Conservation (phyloP, 2,888 invertebrate species). For the Arctia plantaginis region DNA sequence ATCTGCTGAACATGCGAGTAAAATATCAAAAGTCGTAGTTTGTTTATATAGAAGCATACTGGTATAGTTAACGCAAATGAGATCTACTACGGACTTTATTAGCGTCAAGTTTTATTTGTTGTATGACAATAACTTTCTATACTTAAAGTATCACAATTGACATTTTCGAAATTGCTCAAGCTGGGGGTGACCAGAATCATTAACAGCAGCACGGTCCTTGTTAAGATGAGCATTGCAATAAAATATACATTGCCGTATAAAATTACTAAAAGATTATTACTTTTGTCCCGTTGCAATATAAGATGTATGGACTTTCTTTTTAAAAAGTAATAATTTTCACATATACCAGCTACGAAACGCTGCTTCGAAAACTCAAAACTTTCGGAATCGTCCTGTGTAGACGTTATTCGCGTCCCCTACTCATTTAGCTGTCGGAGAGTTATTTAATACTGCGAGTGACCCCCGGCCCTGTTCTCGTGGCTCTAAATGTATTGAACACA, state of each 20-base stretch:
- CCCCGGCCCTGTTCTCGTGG: conserved; percentile 71
- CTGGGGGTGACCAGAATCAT: no score
- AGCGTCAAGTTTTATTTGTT: no score
- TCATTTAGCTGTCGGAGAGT: conserved; percentile 85
- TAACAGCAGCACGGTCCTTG: no score
- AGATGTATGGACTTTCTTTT: background rate
- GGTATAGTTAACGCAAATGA: no score
- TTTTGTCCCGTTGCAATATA: background rate
- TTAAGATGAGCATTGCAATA: background rate
- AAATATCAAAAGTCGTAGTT: no score
- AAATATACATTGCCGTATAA: background rate
- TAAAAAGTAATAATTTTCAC: background rate
- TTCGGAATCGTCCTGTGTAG: conserved; percentile 60
- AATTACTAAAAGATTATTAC: background rate
- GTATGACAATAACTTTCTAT: no score
- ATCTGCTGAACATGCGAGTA: no score
- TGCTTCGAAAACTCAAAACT: conserved; percentile 28
- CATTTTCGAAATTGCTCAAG: no score
- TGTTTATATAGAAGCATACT: no score
- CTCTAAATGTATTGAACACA: conserved; percentile 81
- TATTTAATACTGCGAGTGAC: conserved; percentile 85
- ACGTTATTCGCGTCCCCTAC: conserved; percentile 77
- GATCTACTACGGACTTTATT: no score
- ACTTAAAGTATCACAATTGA: no score
- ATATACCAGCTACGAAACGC: no score